phyloP scores from a whole-genome alignment of 35 echinoderm and acorn worm genomes.

The Patiria miniata region DNA sequence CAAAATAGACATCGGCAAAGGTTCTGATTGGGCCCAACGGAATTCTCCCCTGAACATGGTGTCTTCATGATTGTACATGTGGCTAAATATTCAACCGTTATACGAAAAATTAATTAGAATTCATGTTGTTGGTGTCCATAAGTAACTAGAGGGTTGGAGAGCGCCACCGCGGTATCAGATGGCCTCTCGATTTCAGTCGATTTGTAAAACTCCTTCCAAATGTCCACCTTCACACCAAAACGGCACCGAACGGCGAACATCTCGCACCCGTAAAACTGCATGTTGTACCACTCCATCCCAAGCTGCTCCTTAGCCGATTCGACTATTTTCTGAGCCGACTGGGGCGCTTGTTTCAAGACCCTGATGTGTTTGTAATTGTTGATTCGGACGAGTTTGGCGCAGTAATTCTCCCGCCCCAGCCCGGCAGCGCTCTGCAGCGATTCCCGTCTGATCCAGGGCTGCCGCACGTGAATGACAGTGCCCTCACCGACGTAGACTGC shows the following conservation, averaged over 20 bases:
- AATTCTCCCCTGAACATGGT: too few relatives aligned
- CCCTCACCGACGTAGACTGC: constrained; percentile 89
- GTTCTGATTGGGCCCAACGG: too few relatives aligned
- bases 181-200: constrained; percentile 21
- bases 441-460: constrained; percentile 87
- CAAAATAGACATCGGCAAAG: too few relatives aligned
- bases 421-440: constrained; percentile 54
- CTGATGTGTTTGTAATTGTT: constrained; percentile 83
- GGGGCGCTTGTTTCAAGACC: constrained; percentile 67
- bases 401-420: neutral
- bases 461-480: constrained; percentile 84
- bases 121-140: constrained; percentile 98
- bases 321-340: constrained; percentile 66
- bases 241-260: constrained; percentile 92
- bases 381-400: constrained; percentile 54
- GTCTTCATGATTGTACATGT: too few relatives aligned
- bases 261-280: constrained; percentile 95
- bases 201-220: constrained; percentile 73
- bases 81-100: too few relatives aligned
- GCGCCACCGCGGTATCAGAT: constrained; percentile 41
- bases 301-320: constrained; percentile 78
- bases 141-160: constrained; percentile 84
- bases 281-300: constrained; percentile 96
- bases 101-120: too few relatives aligned
- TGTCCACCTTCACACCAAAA: constrained; percentile 91